Evolutionary conservation across 1,140 invertebrate species (phyloP).

Genomic region (Drosophila serrata): DNA sequence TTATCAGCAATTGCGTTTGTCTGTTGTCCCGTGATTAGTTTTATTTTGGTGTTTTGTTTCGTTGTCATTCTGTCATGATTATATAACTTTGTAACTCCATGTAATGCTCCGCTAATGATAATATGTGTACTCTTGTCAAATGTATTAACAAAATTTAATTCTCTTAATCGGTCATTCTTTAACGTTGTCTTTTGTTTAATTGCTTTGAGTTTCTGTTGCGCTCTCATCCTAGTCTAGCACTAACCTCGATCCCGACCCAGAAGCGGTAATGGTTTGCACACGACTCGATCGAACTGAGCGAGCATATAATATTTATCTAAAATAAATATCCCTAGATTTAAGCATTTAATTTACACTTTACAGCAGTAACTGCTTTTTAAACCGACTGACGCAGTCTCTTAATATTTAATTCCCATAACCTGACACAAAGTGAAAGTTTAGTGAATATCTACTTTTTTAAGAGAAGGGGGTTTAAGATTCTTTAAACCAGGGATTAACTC

Average conservation of each 20-base stretch:
- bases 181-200: slow-evolving; percentile 21
- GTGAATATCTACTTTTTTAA: too few species aligned
- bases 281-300: slow-evolving; percentile 1
- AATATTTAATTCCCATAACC: slow-evolving; percentile 11
- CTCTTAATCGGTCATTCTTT: slow-evolving; percentile 14
- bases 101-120: slow-evolving; percentile 51
- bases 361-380: background rate
- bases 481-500: background rate
- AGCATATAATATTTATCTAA: background rate
- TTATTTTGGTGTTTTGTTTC: slow-evolving; percentile 71
- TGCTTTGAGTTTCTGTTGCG: slow-evolving; percentile 14
- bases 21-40: slow-evolving; percentile 29
- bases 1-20: slow-evolving; percentile 46
- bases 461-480: too few species aligned
- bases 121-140: slow-evolving; percentile 77
- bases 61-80: slow-evolving; percentile 52
- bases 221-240: slow-evolving; percentile 47
- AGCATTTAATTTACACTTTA: background rate
- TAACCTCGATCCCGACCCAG: slow-evolving; percentile 30
- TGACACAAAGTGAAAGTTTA: background rate
- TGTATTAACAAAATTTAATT: slow-evolving; percentile 77
- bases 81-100: slow-evolving; percentile 33
- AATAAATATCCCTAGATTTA: background rate
- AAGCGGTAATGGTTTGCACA: slow-evolving; percentile 43
- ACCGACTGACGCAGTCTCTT: background rate